phyloP scores from a whole-genome alignment of 2,888 invertebrate genomes.

The Ectemnius cavifrons region DNA sequence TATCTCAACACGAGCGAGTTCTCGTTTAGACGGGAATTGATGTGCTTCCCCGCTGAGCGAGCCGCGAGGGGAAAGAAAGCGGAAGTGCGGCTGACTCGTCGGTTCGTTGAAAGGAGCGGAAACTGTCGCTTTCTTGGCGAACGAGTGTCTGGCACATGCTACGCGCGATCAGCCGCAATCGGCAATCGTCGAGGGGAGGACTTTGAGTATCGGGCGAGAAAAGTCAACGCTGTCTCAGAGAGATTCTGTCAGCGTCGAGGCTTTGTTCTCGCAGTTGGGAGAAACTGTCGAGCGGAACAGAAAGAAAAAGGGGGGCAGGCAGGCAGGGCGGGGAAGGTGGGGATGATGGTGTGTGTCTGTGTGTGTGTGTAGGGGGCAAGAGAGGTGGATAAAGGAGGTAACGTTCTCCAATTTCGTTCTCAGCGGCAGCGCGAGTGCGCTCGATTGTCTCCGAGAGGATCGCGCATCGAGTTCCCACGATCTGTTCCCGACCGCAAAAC shows the following conservation, averaged over 20 bases:
- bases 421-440: background rate
- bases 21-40: background rate
- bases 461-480: conserved; percentile 21
- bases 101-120: background rate
- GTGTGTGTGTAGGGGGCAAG: background rate
- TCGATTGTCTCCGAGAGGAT: conserved; percentile 6
- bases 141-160: background rate
- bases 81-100: background rate
- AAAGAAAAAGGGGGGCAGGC: background rate
- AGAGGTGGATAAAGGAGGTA: background rate
- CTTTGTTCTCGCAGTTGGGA: conserved; percentile 19
- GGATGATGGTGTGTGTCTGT: background rate
- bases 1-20: background rate
- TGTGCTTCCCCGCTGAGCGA: background rate
- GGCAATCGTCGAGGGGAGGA: too few relatives aligned
- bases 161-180: too few relatives aligned
- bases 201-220: background rate
- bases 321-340: background rate
- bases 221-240: conserved; percentile 24
- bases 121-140: conserved; percentile 1
- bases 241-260: conserved; percentile 33
- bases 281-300: background rate
- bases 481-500: conserved; percentile 8
- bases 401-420: conserved; percentile 19
- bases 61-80: background rate